Evolutionary conservation across 1,140 invertebrate genomes (phyloP).

Genomic region (Pantala flavescens): DNA sequence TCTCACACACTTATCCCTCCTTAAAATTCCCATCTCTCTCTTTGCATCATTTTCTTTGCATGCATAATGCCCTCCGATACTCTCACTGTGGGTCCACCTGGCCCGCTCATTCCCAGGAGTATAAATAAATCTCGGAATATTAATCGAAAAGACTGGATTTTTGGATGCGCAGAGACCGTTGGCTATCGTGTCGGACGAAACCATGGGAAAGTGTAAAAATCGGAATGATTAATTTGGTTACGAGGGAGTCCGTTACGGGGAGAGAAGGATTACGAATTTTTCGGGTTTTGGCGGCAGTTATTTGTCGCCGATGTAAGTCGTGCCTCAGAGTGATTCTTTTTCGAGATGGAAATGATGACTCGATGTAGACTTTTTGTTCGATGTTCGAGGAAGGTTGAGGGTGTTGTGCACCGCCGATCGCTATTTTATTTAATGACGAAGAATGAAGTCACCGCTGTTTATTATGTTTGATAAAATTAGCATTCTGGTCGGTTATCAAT

Average conservation of each 20-base stretch:
- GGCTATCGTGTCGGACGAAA: background rate
- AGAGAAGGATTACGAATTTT: background rate
- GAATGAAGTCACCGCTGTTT: no score
- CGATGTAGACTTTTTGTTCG: no score
- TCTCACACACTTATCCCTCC: background rate
- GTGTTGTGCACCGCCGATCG: no score
- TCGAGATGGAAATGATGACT: no score
- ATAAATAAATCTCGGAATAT: background rate
- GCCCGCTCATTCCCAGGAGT: background rate
- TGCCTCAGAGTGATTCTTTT: no score
- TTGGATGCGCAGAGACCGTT: background rate
- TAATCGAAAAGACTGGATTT: background rate
- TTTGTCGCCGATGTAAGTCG: no score
- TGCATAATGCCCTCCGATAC: background rate
- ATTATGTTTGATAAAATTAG: no score
- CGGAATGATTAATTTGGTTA: constrained; percentile 6
- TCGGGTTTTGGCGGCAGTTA: no score
- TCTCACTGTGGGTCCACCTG: background rate
- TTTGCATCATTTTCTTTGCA: background rate
- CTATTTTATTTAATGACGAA: no score
- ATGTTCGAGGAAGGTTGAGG: no score
- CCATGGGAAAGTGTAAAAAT: constrained; percentile 7
- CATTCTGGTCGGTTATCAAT: no score
- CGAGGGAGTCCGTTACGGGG: background rate
- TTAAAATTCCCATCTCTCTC: background rate